Percentiles rank a stretch among this genome's conserved stretches.
phyloP scores from a whole-genome alignment of 1,140 invertebrate species.

The Drosophila pruinosa region DNA sequence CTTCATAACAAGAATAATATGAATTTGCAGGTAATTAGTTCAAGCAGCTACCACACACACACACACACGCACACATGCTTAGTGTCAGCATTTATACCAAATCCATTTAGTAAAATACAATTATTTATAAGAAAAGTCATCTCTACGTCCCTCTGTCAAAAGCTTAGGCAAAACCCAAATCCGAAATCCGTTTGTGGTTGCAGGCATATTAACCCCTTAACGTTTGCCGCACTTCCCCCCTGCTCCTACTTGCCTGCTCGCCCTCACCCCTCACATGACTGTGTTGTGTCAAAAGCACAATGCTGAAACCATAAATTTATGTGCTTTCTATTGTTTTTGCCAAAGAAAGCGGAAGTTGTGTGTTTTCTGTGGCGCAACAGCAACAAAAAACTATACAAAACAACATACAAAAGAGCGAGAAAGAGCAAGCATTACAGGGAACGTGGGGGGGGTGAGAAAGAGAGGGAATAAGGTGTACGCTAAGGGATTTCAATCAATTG shows the following conservation, averaged over 20 bases:
- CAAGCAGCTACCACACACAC: constrained; percentile 54
- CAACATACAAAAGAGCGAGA: constrained; percentile 33
- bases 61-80: constrained; percentile 21
- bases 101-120: constrained; percentile 76
- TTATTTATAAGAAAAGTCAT: constrained; percentile 78
- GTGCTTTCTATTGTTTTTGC: constrained; percentile 80
- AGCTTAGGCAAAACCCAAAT: constrained; percentile 35
- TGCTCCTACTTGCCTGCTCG: neutral
- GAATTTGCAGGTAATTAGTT: constrained; percentile 77
- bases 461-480: constrained; percentile 68
- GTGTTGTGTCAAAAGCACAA: constrained; percentile 74
- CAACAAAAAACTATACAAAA: constrained; percentile 39
- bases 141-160: neutral
- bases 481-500: constrained; percentile 80
- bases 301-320: constrained; percentile 81
- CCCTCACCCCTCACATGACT: constrained; percentile 41
- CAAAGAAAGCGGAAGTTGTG: constrained; percentile 78
- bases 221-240: constrained; percentile 25
- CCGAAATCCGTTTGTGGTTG: constrained; percentile 76
- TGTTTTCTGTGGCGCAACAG: constrained; percentile 30
- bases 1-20: constrained; percentile 43
- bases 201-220: constrained; percentile 80
- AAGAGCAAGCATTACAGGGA: neutral
- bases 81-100: constrained; percentile 65
- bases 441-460: neutral